phyloP scores from a whole-genome alignment of 2,888 invertebrate genomes.

The Spodoptera exigua region DNA sequence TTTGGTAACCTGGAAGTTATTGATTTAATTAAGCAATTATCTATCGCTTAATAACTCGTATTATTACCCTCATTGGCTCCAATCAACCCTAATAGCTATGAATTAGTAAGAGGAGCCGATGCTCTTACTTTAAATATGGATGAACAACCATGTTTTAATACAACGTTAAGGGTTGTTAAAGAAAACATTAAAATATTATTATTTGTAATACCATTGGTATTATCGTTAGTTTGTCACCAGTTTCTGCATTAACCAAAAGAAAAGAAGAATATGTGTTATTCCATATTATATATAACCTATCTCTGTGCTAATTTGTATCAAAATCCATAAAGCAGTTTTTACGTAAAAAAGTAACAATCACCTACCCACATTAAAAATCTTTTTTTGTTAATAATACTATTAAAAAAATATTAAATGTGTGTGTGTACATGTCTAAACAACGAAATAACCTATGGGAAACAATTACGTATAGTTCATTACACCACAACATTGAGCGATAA shows the following conservation, averaged over 20 bases:
- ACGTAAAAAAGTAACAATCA: too few species aligned
- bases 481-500: conserved; percentile 60
- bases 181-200: neutral
- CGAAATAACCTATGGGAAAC: conserved; percentile 38
- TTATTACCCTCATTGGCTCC: conserved; percentile 32
- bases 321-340: too few species aligned
- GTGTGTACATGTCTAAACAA: too few species aligned
- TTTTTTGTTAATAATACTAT: too few species aligned
- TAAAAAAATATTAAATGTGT: too few species aligned
- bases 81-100: conserved; percentile 34
- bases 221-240: too few species aligned
- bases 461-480: conserved; percentile 49
- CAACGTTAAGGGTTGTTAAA: neutral
- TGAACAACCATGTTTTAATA: neutral
- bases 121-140: conserved; percentile 13
- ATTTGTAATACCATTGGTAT: too few species aligned
- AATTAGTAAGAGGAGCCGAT: conserved; percentile 28
- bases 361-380: too few species aligned
- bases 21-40: conserved; percentile 40
- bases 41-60: conserved; percentile 43
- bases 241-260: too few species aligned
- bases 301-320: too few species aligned
- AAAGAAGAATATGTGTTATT: too few species aligned
- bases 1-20: conserved; percentile 21
- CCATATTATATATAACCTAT: too few species aligned